Conservation (phyloP, 2,797 vertebrate genomes). For the Rhinoraja longicauda region DNA sequence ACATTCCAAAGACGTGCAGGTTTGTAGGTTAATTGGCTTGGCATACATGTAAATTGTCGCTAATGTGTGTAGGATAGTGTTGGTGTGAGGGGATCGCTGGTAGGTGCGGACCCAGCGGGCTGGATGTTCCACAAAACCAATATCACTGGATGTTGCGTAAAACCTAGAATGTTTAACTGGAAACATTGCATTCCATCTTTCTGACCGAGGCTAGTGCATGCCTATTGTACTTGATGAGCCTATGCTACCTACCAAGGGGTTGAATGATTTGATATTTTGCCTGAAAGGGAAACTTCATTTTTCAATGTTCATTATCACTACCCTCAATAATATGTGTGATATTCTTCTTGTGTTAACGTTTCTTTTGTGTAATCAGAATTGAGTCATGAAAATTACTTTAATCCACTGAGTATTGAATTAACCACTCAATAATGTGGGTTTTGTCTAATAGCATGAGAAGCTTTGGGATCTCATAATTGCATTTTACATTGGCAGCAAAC, state of each 20-base stretch:
- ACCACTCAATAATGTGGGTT: not conserved
- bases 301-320: not conserved
- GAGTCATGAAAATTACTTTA: not conserved
- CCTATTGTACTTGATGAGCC: not conserved
- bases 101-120: no score
- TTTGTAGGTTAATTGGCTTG: no score
- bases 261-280: not conserved
- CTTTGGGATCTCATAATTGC: not conserved
- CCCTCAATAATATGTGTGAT: not conserved
- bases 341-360: not conserved
- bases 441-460: not conserved
- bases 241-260: not conserved
- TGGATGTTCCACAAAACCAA: no score
- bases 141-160: not conserved
- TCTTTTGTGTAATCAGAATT: not conserved
- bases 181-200: not conserved
- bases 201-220: not conserved
- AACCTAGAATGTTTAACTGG: not conserved
- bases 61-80: no score
- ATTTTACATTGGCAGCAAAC: conserved; percentile 45
- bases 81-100: no score
- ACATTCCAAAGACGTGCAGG: no score
- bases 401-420: not conserved
- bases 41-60: no score
- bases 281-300: not conserved